Evolutionary conservation across 1,140 invertebrate genomes (phyloP), one percentile per base, ranked within the genome.

Genomic region (Drosophila tani): DNA sequence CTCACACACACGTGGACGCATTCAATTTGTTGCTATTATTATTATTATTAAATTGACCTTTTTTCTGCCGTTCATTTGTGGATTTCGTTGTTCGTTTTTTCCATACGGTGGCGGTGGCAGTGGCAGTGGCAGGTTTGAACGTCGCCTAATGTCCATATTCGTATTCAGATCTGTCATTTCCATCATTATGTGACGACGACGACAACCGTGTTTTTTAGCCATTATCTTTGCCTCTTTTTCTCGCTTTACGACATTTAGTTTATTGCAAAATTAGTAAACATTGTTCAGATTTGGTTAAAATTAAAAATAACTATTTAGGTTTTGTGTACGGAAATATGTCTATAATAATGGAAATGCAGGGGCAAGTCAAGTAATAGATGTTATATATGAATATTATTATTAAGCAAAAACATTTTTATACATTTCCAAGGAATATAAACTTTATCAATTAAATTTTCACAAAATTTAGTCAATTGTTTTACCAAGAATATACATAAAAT

Each of bases 41-140:
- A 50, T 74, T 79, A 75, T 88, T 90, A 90, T 90, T 74, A 90
- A 88, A 82, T 90, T 90, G 85, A 90, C 85, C 85, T 90, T 90
- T 86, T 88, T 88, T 69, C 19, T 29, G 77, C 63, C 60, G 75
- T 77, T 82, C 24, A 51, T 65, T 62, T 60, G 55, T 64, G 64
- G 50, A 15, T 50, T 74, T 51, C 38, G 32, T 50, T 62, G 40
- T 41, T 62, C 2, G 32, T 66, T 68, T 45, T 64, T 79, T 60
- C 47, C 43, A 80, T 53, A 69, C 78, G 58, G 62, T 82, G 67
- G 80, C 78, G 58, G 62, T 82, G 67, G 80, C 80, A 79, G 62
- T 82, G 67, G 80, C 80, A 79, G 63, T 79, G 74, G 80, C 81
- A 79, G 58, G 59, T 67, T 70, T 53, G 46, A 77, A 59, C 60